Evolutionary conservation across 2,797 vertebrate genomes (phyloP).

Genomic region (Halcyon badia): DNA sequence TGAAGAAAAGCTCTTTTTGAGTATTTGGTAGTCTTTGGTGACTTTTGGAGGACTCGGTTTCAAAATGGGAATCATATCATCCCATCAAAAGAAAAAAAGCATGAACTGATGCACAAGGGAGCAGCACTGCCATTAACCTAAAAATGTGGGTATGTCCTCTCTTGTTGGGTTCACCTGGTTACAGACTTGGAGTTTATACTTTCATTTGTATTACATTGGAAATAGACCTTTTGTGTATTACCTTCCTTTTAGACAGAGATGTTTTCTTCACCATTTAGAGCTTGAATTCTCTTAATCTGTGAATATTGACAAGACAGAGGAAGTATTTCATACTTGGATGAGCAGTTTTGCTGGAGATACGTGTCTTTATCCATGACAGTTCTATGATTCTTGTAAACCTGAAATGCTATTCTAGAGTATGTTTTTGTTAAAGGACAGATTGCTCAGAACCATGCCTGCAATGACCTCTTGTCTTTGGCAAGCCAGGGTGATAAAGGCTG

Average conservation of each 20-base stretch:
- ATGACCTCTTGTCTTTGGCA: not conserved
- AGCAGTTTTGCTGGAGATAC: not conserved
- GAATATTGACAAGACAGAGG: not conserved
- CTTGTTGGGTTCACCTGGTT: not conserved
- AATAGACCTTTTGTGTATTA: not conserved
- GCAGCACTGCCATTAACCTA: not conserved
- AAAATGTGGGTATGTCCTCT: not conserved
- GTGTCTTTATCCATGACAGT: not conserved
- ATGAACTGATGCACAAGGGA: not conserved
- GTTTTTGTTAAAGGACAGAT: not conserved
- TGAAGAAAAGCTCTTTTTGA: not conserved
- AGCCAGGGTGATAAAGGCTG: not conserved
- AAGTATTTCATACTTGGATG: not conserved
- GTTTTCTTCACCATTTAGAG: not conserved
- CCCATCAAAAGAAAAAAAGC: not conserved
- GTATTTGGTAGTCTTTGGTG: not conserved
- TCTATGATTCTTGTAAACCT: not conserved
- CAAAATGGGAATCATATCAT: not conserved
- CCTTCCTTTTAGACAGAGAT: not conserved
- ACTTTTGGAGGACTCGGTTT: not conserved
- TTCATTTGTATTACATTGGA: not conserved
- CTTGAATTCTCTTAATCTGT: not conserved
- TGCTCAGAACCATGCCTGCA: not conserved
- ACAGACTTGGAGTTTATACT: not conserved
- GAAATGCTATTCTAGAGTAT: not conserved